These are phyloP conservation scores for Sisyra terminalis DNA, from an alignment of 2,888 invertebrate genomes.

Conservation along the genomic window DNA sequence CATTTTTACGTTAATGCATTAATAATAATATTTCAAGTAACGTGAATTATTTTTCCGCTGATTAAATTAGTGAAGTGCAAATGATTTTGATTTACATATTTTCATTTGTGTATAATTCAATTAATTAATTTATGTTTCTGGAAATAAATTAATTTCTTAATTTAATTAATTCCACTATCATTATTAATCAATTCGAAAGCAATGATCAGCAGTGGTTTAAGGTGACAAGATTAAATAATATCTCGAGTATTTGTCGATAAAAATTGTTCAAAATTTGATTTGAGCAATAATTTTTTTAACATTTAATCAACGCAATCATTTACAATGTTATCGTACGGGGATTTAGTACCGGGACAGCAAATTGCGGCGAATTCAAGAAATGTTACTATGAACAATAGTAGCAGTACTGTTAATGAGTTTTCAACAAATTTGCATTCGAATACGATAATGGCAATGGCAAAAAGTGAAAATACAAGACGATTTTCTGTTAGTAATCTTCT, in stretches of 20 bases:
- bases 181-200: too few species aligned
- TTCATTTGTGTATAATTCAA: neutral
- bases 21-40: neutral
- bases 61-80: neutral
- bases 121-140: neutral
- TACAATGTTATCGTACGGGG: conserved; percentile 1
- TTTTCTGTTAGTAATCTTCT: conserved; percentile 26
- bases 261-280: too few species aligned
- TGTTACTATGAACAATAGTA: neutral
- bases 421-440: too few species aligned
- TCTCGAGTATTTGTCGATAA: too few species aligned
- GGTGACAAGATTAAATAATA: too few species aligned
- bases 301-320: neutral
- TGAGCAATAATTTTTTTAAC: too few species aligned
- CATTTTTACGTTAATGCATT: neutral
- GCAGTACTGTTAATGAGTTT: neutral
- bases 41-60: neutral
- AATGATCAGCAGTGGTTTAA: too few species aligned
- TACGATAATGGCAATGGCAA: neutral
- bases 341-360: too few species aligned
- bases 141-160: neutral
- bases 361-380: neutral
- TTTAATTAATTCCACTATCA: neutral
- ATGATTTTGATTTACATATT: neutral
- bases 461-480: conserved; percentile 21